Evolutionary conservation across 2,113 vertebrate species (phyloP).

Genomic region (Aegithalos caudatus): DNA sequence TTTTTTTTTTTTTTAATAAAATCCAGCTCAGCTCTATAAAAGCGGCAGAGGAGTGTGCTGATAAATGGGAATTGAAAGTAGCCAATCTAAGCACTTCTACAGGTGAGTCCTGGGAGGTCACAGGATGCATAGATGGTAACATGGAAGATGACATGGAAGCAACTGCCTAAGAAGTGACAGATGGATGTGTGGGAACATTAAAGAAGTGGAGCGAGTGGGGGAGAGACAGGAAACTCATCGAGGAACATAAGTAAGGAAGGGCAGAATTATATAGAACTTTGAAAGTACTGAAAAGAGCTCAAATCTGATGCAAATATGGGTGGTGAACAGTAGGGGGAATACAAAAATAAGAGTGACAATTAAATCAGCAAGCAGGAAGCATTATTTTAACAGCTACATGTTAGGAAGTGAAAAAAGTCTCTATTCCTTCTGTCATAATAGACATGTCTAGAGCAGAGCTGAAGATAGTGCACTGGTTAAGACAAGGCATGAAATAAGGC

Average conservation of each 20-base stretch:
- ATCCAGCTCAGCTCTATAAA: background rate
- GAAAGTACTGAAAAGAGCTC: constrained; percentile 33
- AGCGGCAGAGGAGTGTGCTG: background rate
- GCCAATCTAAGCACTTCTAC: background rate
- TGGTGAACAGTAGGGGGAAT: constrained; percentile 54
- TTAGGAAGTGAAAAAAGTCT: constrained; percentile 38
- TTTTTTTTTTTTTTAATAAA: background rate
- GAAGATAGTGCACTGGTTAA: background rate
- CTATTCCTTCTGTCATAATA: constrained; percentile 49
- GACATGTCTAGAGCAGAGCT: constrained; percentile 31
- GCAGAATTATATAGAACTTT: constrained; percentile 49
- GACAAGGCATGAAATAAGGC: background rate
- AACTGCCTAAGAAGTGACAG: constrained; percentile 47
- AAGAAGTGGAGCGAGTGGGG: constrained; percentile 43
- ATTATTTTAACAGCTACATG: constrained; percentile 51
- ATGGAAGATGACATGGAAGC: constrained; percentile 26
- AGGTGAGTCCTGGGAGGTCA: constrained; percentile 9
- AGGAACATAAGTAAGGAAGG: constrained; percentile 49
- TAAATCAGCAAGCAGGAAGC: constrained; percentile 60
- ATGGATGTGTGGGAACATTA: constrained; percentile 59
- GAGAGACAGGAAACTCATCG: constrained; percentile 49
- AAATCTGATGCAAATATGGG: constrained; percentile 41
- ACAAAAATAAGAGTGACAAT: constrained; percentile 62
- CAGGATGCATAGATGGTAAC: background rate
- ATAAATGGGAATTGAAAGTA: background rate